Evolutionary conservation across 1,140 invertebrate genomes (phyloP).

Genomic region (Drosophila busckii): DNA sequence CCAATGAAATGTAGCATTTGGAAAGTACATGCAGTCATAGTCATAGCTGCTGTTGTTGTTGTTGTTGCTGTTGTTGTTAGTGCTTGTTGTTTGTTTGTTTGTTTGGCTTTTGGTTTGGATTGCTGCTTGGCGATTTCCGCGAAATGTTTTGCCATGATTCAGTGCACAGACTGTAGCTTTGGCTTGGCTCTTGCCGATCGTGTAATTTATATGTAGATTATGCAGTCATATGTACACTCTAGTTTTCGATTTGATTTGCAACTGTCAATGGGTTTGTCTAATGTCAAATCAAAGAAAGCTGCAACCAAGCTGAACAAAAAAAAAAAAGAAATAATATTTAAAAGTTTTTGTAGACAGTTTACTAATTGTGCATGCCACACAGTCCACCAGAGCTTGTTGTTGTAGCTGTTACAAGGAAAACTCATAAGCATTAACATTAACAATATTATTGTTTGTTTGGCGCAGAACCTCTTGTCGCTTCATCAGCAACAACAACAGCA

Average conservation of each 20-base stretch:
- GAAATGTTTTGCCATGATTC: constrained; percentile 67
- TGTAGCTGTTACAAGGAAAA: constrained; percentile 62
- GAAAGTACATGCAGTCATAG: constrained; percentile 38
- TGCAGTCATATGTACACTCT: constrained; percentile 46
- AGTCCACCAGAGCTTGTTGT: too few species aligned
- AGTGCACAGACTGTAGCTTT: constrained; percentile 53
- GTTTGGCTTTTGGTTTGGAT: constrained; percentile 27
- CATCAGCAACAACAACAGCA: constrained; percentile 16
- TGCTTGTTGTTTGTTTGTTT: constrained; percentile 23
- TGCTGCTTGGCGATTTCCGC: constrained; percentile 57
- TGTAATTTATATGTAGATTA: constrained; percentile 68
- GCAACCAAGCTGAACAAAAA: too few species aligned
- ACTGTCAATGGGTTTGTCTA: constrained; percentile 56
- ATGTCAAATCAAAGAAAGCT: constrained; percentile 60
- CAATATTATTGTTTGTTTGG: constrained; percentile 77
- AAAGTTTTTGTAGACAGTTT: too few species aligned
- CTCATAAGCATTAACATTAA: constrained; percentile 76
- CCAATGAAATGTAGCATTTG: constrained; percentile 54
- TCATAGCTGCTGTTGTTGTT: constrained; percentile 13
- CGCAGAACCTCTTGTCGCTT: constrained; percentile 56
- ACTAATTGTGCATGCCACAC: not conserved
- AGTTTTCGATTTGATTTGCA: constrained; percentile 69
- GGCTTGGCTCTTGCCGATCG: constrained; percentile 13
- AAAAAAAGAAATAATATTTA: too few species aligned
- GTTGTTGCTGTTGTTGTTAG: constrained; percentile 8